Evolutionary conservation across 2,888 invertebrate species (phyloP).

Genomic region (Heliconius aoede): DNA sequence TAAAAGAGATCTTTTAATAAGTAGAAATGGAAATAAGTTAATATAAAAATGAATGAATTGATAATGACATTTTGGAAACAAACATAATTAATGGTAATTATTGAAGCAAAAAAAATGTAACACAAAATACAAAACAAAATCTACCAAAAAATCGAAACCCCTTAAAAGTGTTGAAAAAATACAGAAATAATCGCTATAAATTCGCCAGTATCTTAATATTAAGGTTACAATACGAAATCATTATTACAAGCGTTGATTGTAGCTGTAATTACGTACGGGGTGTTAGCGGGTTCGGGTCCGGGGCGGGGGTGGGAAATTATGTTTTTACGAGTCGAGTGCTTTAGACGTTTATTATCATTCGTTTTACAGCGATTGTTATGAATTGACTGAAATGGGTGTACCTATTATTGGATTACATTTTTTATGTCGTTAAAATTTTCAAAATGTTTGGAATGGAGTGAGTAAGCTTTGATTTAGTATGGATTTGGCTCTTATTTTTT

Average conservation of each 20-base stretch:
- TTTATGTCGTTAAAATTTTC: conserved; percentile 29
- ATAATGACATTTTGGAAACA: too few species aligned
- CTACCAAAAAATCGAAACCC: neutral
- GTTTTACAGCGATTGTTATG: conserved; percentile 51
- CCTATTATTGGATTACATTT: conserved; percentile 45
- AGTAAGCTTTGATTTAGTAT: conserved; percentile 9
- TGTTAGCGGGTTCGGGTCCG: conserved; percentile 35
- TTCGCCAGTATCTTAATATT: conserved; percentile 32
- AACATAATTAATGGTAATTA: too few species aligned
- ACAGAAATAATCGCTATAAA: conserved; percentile 30
- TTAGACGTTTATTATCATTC: conserved; percentile 54
- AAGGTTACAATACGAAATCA: conserved; percentile 51
- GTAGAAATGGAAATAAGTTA: too few species aligned
- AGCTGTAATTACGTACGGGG: conserved; percentile 52
- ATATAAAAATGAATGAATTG: too few species aligned
- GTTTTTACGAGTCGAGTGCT: conserved; percentile 56
- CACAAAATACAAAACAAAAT: too few species aligned
- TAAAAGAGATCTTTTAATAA: too few species aligned
- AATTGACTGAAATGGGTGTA: conserved; percentile 46
- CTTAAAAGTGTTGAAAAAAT: neutral
- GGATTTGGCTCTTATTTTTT: neutral
- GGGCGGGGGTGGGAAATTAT: conserved; percentile 49
- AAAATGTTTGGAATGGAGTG: conserved; percentile 14
- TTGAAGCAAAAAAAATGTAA: neutral
- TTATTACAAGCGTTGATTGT: conserved; percentile 54